Evolutionary conservation across 64 coral and sea anemone genomes (phyloP), one percentile per base, ranked within the genome.

Genomic region (Platygyra sinensis): DNA sequence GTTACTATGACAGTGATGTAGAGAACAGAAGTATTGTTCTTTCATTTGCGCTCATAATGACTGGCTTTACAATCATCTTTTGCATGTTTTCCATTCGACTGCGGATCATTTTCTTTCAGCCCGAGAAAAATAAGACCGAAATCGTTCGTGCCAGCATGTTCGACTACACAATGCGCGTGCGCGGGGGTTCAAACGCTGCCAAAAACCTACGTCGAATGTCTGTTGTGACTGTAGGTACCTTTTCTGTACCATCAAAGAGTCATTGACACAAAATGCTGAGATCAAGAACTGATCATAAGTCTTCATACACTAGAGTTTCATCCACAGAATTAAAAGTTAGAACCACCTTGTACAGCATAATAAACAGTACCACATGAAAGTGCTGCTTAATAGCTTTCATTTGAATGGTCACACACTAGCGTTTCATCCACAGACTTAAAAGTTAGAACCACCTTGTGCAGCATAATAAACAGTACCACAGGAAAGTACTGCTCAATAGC

Each of bases 51-150:
- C 39, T 93, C 16, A 46, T 90, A 7, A 84, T 82, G 73, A 96
- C 95, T 9, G 95, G 95, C 10, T 91, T 96, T 49, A 80, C 80
- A 15, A 87, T 72, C 8, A 83, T 96, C 2, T 67, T 96, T 38
- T 93, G 95, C 60, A 93, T 93, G 95, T 96, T 96, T 30, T 87
- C 75, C 1, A 90, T 42, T 62, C 87, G 88, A 2, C 74, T 96
- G 14, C 73, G 91, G 55, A 96, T 91, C 50, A 96, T 96, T 87
- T 77, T 96, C n/a, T 93, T 96, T 64, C 82, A 96, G 31, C 95
- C 95, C 18, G 80, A 96, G 33, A 93, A 91, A 57, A 96, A 96
- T 62, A 90, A 83, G 71, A 90, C 95, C 8, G 95, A 93, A 28
- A 19, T 96, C 4, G 63, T 96, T 1, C 82, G 95, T 25, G 95